Conservation (phyloP, 2,888 invertebrate genomes). For the Perdita meconis region DNA sequence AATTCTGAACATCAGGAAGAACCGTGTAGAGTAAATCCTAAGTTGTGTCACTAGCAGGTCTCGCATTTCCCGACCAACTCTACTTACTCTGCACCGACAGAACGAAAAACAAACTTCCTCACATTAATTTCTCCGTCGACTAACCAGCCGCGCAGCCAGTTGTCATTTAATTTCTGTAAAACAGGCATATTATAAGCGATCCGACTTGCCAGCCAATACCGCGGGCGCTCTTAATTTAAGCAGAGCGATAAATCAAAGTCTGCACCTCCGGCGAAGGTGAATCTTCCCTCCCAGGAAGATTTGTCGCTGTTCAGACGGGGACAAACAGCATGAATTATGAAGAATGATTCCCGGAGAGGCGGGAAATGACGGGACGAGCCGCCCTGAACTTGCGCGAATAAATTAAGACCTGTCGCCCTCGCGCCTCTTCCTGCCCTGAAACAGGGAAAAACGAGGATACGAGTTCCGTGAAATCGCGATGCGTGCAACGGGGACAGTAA, state of each 20-base stretch:
- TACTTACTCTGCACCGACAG: too few species aligned
- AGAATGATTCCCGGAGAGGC: conserved; percentile 38
- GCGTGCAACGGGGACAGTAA: conserved; percentile 59
- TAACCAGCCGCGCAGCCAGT: too few species aligned
- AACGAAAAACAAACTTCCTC: too few species aligned
- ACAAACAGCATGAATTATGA: conserved; percentile 18
- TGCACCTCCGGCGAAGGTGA: not conserved
- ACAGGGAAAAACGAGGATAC: not conserved
- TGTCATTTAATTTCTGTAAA: too few species aligned
- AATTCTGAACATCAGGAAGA: too few species aligned
- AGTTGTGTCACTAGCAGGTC: too few species aligned
- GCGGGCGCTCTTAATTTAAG: conserved; percentile 22
- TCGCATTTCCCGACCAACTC: too few species aligned
- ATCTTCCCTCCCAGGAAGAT: conserved; percentile 22
- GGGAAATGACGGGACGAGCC: conserved; percentile 35
- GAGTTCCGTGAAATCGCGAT: conserved; percentile 40
- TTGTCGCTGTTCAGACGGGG: conserved; percentile 14
- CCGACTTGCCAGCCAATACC: too few species aligned
- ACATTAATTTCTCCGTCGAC: too few species aligned
- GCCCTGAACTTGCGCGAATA: conserved; percentile 23
- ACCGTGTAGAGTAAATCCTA: too few species aligned
- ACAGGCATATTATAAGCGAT: too few species aligned
- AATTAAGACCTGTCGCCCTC: conserved; percentile 24
- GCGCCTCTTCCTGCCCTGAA: not conserved
- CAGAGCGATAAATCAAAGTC: conserved; percentile 14